Conservation (phyloP, 1,140 invertebrate species). For the Hermetia illucens region DNA sequence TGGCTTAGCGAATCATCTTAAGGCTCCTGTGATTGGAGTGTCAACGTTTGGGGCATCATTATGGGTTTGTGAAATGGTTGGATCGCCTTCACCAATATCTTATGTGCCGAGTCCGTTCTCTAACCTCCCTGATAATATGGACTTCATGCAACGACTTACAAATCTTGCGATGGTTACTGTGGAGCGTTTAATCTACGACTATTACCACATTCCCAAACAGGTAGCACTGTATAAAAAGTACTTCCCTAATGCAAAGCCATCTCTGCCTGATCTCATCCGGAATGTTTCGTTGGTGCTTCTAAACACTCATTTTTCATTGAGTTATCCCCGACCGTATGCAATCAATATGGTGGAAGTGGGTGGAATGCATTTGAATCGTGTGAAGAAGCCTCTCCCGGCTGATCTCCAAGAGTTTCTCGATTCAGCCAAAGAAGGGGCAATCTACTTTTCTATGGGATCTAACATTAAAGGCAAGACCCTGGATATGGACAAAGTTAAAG, state of each 20-base stretch:
- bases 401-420: conserved; percentile 35
- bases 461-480: conserved; percentile 36
- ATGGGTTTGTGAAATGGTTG: conserved; percentile 13
- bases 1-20: conserved; percentile 23
- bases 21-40: conserved; percentile 24
- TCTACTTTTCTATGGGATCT: conserved; percentile 42
- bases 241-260: conserved; percentile 12
- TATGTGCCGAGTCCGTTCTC: conserved; percentile 25
- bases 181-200: conserved; percentile 5
- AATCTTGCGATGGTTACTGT: conserved; percentile 18
- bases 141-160: conserved; percentile 25
- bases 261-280: conserved; percentile 10
- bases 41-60: conserved; percentile 21
- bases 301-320: conserved; percentile 32
- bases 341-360: conserved; percentile 36
- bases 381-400: conserved; percentile 15
- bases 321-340: conserved; percentile 27
- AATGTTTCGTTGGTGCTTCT: conserved; percentile 22
- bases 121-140: conserved; percentile 25
- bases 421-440: conserved; percentile 32
- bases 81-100: conserved; percentile 20
- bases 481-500: conserved; percentile 29
- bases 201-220: conserved; percentile 17
- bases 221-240: conserved; percentile 15
- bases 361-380: conserved; percentile 30